These are phyloP conservation scores for Lucilia sericata DNA, from an alignment of 1,140 invertebrate species.

Conservation along the genomic window DNA sequence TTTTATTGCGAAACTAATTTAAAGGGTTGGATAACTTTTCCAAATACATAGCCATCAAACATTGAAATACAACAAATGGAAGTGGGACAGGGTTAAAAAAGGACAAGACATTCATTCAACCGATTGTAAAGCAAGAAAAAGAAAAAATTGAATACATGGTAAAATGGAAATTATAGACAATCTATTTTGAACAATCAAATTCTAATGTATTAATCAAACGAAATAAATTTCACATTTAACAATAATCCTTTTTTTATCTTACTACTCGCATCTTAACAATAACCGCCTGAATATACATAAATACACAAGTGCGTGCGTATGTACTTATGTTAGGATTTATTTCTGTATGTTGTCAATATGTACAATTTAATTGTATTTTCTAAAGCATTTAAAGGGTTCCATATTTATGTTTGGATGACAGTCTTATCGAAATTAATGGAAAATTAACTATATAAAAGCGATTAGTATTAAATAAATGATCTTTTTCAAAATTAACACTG, in stretches of 20 bases:
- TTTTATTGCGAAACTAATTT: conserved; percentile 40
- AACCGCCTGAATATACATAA: no score
- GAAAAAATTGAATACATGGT: neutral
- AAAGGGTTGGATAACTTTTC: conserved; percentile 34
- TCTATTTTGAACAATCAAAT: neutral
- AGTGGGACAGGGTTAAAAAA: neutral
- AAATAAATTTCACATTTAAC: neutral
- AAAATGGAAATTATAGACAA: neutral
- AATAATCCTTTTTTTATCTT: neutral
- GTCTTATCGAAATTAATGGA: no score
- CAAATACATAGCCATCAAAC: neutral
- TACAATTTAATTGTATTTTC: no score
- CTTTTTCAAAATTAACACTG: no score
- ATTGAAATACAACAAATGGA: neutral
- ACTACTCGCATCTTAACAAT: no score
- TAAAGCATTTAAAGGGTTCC: no score
- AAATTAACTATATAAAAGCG: no score
- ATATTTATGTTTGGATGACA: no score
- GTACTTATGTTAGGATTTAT: no score
- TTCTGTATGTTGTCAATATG: no score
- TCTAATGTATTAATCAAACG: neutral
- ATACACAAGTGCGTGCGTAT: no score
- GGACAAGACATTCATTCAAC: neutral
- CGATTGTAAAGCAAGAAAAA: neutral
- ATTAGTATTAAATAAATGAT: no score